Conservation (phyloP, 2,113 vertebrate genomes). For the Ellobius talpinus region DNA sequence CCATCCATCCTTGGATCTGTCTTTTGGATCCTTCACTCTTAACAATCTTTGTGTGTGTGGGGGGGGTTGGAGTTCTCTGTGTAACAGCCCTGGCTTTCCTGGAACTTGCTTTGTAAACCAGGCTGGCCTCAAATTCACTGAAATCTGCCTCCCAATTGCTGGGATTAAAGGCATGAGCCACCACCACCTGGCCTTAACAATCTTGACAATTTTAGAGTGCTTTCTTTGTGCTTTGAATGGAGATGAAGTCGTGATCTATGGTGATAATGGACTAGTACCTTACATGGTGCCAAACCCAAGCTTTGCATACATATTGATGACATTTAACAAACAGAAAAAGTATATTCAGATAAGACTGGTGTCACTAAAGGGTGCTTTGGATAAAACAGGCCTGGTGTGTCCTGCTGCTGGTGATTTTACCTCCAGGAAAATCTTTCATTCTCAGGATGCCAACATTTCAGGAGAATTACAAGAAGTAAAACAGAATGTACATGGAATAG, state of each 20-base stretch:
- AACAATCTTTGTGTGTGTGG: not conserved
- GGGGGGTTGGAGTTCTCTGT: no score
- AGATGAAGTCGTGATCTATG: not conserved
- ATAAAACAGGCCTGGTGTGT: not conserved
- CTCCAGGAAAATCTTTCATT: not conserved
- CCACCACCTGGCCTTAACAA: not conserved
- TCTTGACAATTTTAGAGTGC: not conserved
- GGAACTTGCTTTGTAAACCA: no score
- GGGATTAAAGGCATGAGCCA: no score
- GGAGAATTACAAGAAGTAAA: not conserved
- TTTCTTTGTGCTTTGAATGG: not conserved
- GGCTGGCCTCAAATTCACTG: no score
- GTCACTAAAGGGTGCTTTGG: not conserved
- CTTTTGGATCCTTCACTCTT: not conserved
- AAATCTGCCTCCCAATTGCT: no score
- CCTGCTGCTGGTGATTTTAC: not conserved
- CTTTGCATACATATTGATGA: not conserved
- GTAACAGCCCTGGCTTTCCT: no score
- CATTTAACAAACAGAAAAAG: not conserved
- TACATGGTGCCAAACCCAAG: not conserved
- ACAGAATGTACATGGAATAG: not conserved
- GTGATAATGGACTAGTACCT: not conserved
- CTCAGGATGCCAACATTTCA: not conserved
- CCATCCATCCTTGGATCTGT: not conserved
- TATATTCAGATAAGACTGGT: not conserved